phyloP scores from a whole-genome alignment of 2,113 vertebrate genomes.

The Acanthochromis polyacanthus region DNA sequence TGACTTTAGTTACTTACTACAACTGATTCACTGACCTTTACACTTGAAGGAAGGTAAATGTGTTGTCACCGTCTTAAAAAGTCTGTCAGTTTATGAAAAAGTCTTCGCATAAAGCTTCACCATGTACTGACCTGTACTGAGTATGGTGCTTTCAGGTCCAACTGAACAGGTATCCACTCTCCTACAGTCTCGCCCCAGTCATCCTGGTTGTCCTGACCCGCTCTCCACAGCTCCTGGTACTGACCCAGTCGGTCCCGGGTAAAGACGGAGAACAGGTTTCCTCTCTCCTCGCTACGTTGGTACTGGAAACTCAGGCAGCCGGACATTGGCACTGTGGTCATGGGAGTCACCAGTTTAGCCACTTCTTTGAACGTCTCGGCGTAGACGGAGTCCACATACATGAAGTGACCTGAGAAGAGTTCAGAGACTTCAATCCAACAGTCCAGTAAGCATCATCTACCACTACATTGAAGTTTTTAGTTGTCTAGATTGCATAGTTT shows the following conservation, averaged over 20 bases:
- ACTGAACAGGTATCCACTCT: slow-evolving; percentile 89
- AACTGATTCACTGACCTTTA: too few species aligned
- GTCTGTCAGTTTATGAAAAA: neutral
- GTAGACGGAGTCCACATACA: slow-evolving; percentile 95
- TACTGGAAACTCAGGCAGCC: slow-evolving; percentile 97
- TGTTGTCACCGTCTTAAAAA: too few species aligned
- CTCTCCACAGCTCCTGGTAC: slow-evolving; percentile 95
- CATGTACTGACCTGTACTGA: slow-evolving; percentile 88
- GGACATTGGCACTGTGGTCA: slow-evolving; percentile 87
- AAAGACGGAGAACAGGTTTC: slow-evolving; percentile 90
- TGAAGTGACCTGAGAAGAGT: slow-evolving; percentile 89
- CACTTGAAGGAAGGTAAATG: too few species aligned
- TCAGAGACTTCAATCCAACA: neutral
- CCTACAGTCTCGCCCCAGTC: slow-evolving; percentile 56
- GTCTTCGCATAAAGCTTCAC: neutral
- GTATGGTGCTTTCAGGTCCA: slow-evolving; percentile 90
- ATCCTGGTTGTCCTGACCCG: slow-evolving; percentile 53
- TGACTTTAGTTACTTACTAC: too few species aligned
- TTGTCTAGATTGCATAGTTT: too few species aligned
- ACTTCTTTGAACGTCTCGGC: slow-evolving; percentile 93
- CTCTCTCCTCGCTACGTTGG: slow-evolving; percentile 86
- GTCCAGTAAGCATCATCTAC: neutral
- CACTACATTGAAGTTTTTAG: neutral
- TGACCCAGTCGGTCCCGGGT: slow-evolving; percentile 88
- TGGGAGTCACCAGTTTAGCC: slow-evolving; percentile 92